Evolutionary conservation across 2,888 invertebrate species (phyloP).

Genomic region (Perizoma affinitatum): DNA sequence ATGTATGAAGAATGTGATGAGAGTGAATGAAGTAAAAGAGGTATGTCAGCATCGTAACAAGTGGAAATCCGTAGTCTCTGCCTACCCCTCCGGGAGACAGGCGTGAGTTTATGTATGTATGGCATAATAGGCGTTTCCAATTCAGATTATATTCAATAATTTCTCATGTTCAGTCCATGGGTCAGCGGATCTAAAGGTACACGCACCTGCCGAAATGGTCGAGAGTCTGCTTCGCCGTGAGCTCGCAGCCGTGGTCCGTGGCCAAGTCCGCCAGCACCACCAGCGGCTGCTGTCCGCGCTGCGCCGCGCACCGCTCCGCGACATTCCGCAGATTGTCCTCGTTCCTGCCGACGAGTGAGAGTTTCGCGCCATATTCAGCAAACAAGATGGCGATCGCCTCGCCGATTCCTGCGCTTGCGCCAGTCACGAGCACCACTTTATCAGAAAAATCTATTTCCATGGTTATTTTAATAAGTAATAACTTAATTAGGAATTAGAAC

Average conservation of each 20-base stretch:
- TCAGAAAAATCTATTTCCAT: slow-evolving; percentile 45
- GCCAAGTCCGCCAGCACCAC: slow-evolving; percentile 51
- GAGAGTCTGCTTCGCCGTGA: slow-evolving; percentile 46
- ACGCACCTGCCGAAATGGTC: slow-evolving; percentile 50
- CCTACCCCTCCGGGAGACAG: too few relatives aligned
- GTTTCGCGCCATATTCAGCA: slow-evolving; percentile 47
- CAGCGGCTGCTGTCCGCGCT: slow-evolving; percentile 44
- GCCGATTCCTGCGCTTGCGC: slow-evolving; percentile 57
- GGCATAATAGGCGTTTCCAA: too few relatives aligned
- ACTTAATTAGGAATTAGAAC: too few relatives aligned
- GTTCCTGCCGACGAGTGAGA: slow-evolving; percentile 51
- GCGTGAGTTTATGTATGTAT: too few relatives aligned
- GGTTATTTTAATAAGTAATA: neutral
- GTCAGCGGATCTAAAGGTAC: neutral
- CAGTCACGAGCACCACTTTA: slow-evolving; percentile 57
- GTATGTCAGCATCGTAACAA: too few relatives aligned
- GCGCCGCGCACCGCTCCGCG: slow-evolving; percentile 41
- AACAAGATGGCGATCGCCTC: slow-evolving; percentile 50
- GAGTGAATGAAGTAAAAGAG: too few relatives aligned
- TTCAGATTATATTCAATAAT: too few relatives aligned
- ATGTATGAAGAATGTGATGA: too few relatives aligned
- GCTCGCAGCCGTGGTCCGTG: slow-evolving; percentile 55
- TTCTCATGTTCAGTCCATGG: too few relatives aligned
- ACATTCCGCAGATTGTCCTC: slow-evolving; percentile 45
- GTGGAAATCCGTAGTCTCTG: too few relatives aligned